A percentile compares a stretch with the other conserved stretches of the same genome.
These are phyloP conservation scores for Noctuana brunneofusca DNA, from an alignment of 2,888 invertebrate genomes.

Conservation along the genomic window DNA sequence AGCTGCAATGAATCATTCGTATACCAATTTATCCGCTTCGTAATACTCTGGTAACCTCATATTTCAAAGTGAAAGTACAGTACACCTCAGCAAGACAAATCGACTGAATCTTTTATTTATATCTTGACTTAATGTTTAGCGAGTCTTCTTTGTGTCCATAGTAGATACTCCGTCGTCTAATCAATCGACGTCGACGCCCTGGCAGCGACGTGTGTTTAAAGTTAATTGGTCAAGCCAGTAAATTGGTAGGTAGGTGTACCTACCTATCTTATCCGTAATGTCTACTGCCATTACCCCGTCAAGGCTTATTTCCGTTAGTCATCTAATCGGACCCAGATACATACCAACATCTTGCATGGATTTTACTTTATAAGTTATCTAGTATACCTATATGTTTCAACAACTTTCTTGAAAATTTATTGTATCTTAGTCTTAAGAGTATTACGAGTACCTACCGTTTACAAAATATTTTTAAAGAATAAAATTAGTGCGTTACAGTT, in stretches of 20 bases:
- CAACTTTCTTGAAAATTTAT: no score
- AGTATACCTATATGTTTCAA: no score
- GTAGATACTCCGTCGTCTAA: no score
- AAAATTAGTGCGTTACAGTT: no score
- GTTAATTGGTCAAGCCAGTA: conserved; percentile 39
- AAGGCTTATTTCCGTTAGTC: conserved; percentile 39
- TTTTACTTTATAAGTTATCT: background rate
- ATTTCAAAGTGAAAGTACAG: conserved; percentile 59
- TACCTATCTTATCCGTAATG: conserved; percentile 47
- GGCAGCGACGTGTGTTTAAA: conserved; percentile 26
- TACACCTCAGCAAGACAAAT: conserved; percentile 47
- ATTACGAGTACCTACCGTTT: no score
- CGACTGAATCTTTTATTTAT: conserved; percentile 40
- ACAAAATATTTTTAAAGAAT: no score
- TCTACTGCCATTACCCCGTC: conserved; percentile 42
- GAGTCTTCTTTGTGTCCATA: conserved; percentile 27
- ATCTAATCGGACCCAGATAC: conserved; percentile 30
- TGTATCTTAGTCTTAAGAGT: no score
- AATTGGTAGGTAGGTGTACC: no score
- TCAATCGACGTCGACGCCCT: background rate
- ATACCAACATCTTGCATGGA: background rate
- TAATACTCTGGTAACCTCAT: conserved; percentile 50
- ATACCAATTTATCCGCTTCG: conserved; percentile 46
- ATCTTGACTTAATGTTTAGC: conserved; percentile 33
- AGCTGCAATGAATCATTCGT: conserved; percentile 32